Evolutionary conservation across 2,113 vertebrate genomes (phyloP).

Genomic region (Seriola quinqueradiata): DNA sequence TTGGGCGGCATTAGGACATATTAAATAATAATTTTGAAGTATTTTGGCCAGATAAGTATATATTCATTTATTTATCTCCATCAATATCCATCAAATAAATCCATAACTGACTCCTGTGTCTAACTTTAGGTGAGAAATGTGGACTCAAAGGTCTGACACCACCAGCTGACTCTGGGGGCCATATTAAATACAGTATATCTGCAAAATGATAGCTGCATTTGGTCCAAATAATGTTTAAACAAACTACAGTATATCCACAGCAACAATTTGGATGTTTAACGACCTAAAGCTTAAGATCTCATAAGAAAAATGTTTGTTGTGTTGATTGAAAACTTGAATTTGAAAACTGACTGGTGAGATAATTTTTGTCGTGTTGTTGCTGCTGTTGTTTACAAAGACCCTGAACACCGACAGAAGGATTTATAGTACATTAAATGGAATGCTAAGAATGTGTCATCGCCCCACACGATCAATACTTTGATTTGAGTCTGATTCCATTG

Average conservation of each 20-base stretch:
- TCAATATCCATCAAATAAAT: neutral
- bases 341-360: neutral
- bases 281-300: neutral
- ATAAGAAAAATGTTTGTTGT: neutral
- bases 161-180: neutral
- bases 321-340: too few species aligned
- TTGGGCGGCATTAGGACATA: neutral
- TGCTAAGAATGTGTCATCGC: neutral
- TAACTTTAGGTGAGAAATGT: neutral
- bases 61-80: neutral
- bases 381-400: neutral
- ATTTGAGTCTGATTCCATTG: constrained; percentile 31
- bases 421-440: constrained; percentile 12
- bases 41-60: neutral
- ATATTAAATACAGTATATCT: too few species aligned
- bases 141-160: neutral
- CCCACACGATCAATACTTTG: constrained; percentile 36
- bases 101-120: neutral
- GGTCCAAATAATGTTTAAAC: neutral
- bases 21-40: neutral
- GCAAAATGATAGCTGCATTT: neutral
- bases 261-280: too few species aligned
- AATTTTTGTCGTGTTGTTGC: neutral
- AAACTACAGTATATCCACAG: too few species aligned
- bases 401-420: neutral